Base-by-base conservation (phyloP, 1,140 invertebrate genomes). In the Plutomurus gul region DNA sequence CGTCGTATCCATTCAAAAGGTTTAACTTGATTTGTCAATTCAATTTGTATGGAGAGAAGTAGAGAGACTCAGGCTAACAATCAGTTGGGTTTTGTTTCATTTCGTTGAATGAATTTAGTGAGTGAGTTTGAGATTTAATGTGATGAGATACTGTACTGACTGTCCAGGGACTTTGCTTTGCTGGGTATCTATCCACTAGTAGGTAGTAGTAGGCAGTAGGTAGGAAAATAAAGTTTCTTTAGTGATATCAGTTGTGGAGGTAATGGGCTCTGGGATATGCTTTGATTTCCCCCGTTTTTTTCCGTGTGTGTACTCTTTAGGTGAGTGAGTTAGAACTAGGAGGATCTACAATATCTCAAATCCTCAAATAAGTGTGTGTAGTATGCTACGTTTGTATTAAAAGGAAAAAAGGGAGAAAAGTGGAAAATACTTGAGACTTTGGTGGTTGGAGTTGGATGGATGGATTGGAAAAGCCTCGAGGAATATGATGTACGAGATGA, bases 21-120 rank as follows among this genome's bases (percentile, higher is more conserved):
- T 65, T 65, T 65, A 65, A 65, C 56, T 65, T 65, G 56, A 65
- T 65, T 65, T 65, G 56, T 65, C 56, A 65, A 65, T 65, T 65
- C 27, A 65, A 65, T 65, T 65, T 65, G 56, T 65, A 65, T 65
- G 56, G 56, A 65, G 56, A 65, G 56, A 30, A 65, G 56, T 65
- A 65, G 18, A 65, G 56, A 65, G 27, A 65, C 56, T 65, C 56
- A 65, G 27, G 22, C 11, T 27, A 65, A 65, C 30, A 33, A 65
- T 65, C 56, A 25, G 51, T 56, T 56, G 2, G 36, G 56, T 65
- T 65, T 65, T 65, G 56, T 65, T 65, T 65, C 56, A 65, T 65
- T 65, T 65, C 56, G 36, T 65, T 65, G 56, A 65, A 65, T 65
- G 56, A 65, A 65, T 65, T 65, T 30, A 65, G 56, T n/a, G 25